phyloP scores from a whole-genome alignment of 2,888 invertebrate genomes.

The Carcina quercana region DNA sequence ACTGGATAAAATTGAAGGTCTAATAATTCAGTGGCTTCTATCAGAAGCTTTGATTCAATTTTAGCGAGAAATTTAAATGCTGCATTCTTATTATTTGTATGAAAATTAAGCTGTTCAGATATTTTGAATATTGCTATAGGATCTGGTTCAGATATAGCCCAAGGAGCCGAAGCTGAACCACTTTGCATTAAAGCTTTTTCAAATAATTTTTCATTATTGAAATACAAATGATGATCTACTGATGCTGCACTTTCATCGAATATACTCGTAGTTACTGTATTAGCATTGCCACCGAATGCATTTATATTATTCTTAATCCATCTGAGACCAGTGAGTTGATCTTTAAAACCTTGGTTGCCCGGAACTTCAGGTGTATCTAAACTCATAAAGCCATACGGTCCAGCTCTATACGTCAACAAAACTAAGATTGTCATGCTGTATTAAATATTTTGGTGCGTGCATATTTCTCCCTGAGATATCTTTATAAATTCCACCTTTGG shows the following conservation, averaged over 20 bases:
- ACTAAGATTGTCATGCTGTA: conserved; percentile 23
- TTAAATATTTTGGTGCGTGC: conserved; percentile 21
- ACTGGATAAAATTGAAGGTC: conserved; percentile 6
- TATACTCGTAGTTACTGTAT: conserved; percentile 34
- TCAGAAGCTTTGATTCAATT: conserved; percentile 15
- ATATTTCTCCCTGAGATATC: conserved; percentile 14
- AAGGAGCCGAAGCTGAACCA: conserved; percentile 27
- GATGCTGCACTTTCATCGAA: conserved; percentile 37
- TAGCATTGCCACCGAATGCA: conserved; percentile 39
- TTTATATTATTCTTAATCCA: conserved; percentile 37
- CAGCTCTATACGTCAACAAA: conserved; percentile 20
- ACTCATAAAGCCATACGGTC: conserved; percentile 23
- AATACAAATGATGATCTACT: conserved; percentile 38
- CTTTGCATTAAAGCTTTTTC: conserved; percentile 38
- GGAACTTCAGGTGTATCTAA: conserved; percentile 18
- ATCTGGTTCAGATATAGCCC: conserved; percentile 26
- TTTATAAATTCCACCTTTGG: conserved; percentile 21
- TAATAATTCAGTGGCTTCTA: conserved; percentile 16
- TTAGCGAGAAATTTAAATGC: conserved; percentile 21
- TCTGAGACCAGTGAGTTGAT: too few relatives aligned
- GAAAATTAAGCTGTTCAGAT: conserved; percentile 27
- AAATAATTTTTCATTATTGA: conserved; percentile 27
- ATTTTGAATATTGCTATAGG: conserved; percentile 27
- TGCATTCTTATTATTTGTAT: conserved; percentile 16
- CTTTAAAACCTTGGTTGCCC: too few relatives aligned